A percentile compares a stretch with the other conserved stretches of the same genome.
Evolutionary conservation across 1,140 invertebrate genomes (phyloP).

Genomic region (Drosophila santomea): DNA sequence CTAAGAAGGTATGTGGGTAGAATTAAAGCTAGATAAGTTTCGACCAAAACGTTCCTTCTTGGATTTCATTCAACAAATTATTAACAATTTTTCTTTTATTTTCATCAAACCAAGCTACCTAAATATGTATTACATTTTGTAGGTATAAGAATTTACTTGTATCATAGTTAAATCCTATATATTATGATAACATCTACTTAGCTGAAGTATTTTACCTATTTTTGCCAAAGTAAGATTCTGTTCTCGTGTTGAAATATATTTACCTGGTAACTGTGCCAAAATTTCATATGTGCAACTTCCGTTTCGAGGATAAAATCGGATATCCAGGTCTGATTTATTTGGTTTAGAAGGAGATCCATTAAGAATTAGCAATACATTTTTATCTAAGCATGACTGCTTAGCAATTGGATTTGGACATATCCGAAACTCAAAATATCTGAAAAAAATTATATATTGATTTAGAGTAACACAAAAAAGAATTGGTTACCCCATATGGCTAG

Average conservation of each 20-base stretch:
- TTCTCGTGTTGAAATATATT: too few relatives aligned
- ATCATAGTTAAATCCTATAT: too few relatives aligned
- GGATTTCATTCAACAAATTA: too few relatives aligned
- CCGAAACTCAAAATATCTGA: conserved; percentile 93
- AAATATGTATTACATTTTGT: too few relatives aligned
- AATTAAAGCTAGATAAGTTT: too few relatives aligned
- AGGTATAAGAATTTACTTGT: too few relatives aligned
- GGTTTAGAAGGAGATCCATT: conserved; percentile 83
- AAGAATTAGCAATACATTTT: conserved; percentile 88
- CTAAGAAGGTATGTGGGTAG: too few relatives aligned
- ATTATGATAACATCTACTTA: too few relatives aligned
- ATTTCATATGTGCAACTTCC: conserved; percentile 92
- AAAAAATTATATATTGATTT: neutral
- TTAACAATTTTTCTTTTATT: conserved; percentile 7
- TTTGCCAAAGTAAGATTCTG: too few relatives aligned
- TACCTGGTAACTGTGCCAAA: conserved; percentile 88
- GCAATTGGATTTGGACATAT: conserved; percentile 89
- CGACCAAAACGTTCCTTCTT: too few relatives aligned
- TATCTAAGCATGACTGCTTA: conserved; percentile 91
- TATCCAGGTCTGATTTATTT: conserved; percentile 81
- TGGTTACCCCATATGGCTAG: conserved; percentile 89
- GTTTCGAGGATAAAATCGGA: conserved; percentile 90
- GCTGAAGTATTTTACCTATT: too few relatives aligned
- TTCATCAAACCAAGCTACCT: too few relatives aligned
- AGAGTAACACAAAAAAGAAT: neutral